These are phyloP conservation scores for Bambusicola thoracicus DNA, from an alignment of 2,113 vertebrate species.

Conservation along the genomic window DNA sequence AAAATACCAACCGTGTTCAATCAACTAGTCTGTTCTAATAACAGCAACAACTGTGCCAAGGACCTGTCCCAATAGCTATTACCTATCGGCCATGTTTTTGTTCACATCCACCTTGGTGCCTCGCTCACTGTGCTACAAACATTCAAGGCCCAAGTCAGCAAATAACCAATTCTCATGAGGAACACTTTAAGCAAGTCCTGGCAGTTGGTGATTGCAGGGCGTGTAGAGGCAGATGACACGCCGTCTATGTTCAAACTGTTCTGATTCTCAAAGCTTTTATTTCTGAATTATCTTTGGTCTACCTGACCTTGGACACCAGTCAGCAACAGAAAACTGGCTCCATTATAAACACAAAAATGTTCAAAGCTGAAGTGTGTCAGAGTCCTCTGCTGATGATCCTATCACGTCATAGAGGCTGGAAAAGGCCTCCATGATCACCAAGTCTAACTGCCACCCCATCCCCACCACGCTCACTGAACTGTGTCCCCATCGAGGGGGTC, in stretches of 20 bases:
- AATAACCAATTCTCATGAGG: background rate
- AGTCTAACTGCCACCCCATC: too few relatives aligned
- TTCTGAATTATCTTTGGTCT: background rate
- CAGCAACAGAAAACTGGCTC: background rate
- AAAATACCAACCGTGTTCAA: background rate
- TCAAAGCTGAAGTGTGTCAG: too few relatives aligned
- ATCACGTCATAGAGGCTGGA: too few relatives aligned
- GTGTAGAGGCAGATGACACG: background rate
- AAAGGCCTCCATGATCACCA: too few relatives aligned
- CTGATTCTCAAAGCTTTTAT: background rate
- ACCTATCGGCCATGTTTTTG: too few relatives aligned
- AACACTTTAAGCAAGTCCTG: background rate
- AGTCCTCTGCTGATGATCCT: too few relatives aligned
- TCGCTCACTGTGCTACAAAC: too few relatives aligned
- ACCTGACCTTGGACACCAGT: background rate
- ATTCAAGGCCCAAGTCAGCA: background rate
- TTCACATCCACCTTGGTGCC: background rate
- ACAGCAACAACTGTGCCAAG: background rate
- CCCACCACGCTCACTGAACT: too few relatives aligned
- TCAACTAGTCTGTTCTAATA: rapidly evolving
- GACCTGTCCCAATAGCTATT: rapidly evolving
- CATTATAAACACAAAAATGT: too few relatives aligned
- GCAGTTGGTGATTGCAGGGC: background rate
- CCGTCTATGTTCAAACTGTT: background rate
- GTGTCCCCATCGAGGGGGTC: too few relatives aligned